Evolutionary conservation across 1,140 invertebrate genomes (phyloP), one percentile per base, ranked within the genome.

Genomic region (Eriocheir sinensis): DNA sequence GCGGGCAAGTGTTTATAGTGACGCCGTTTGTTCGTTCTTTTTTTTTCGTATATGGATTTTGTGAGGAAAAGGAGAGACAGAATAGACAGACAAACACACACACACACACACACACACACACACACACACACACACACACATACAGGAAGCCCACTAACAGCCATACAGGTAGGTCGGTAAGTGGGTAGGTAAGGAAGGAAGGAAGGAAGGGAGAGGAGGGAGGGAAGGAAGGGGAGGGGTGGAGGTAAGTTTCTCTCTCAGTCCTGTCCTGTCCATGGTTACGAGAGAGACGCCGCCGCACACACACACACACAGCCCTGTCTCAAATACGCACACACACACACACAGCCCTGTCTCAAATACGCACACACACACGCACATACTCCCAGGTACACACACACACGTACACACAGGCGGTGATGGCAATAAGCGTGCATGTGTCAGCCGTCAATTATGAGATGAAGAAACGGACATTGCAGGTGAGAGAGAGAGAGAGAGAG

Each of bases 61-160:
- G n/a, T n/a, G n/a, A 48, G 44, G 44, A 15, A 48, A 48, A 48
- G 44, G 44, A 15, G 15, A 48, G 4, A 48, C 44, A 48, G 4
- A 48, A 48, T 4, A 8, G 44, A 48, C 15, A 48, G 44, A 48
- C 15, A 15, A 15, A 48, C 15, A 48, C n/a, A n/a, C n/a, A 17
- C 15, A 88, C 17, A 12, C 85, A 34, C n/a, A 88, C 3, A 88
- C 85, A 38, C 80, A 81, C 80, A 81, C 80, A 81, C 80, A 81
- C 80, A 81, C 80, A 81, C 80, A 81, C 80, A 81, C 80, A 81
- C 80, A 81, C 80, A 81, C 80, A 81, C 80, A 81, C 80, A 15
- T 4, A 81, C 27, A 8, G 79, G 4, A 81, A 72, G 53, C 53
- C 12, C 12, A 12, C 12, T 12, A 72, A 72, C 53, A 72, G 53